Conservation (phyloP, 2,888 invertebrate species). For the Pseudococcus jackbeardsleyi region DNA sequence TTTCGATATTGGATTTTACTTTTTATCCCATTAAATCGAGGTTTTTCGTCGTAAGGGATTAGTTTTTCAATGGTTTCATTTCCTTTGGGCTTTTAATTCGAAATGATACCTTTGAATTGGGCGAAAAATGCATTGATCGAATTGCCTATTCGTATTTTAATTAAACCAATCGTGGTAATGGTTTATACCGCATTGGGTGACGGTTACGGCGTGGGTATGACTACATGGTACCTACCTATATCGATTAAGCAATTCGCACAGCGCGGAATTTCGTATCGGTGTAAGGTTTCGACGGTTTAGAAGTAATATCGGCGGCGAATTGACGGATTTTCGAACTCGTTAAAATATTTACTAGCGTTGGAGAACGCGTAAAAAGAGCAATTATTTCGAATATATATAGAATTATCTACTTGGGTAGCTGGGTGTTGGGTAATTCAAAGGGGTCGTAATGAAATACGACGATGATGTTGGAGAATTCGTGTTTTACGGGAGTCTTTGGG, state of each 20-base stretch:
- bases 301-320: background rate
- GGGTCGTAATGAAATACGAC: background rate
- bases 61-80: background rate
- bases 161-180: background rate
- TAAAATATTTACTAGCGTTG: background rate
- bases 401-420: background rate
- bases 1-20: too few relatives aligned
- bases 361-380: background rate
- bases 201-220: background rate
- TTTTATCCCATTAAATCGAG: too few relatives aligned
- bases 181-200: background rate
- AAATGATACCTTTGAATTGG: background rate
- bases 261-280: background rate
- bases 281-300: background rate
- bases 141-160: constrained; percentile 5
- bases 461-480: background rate
- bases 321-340: constrained; percentile 31
- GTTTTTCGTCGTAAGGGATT: too few relatives aligned
- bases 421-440: background rate
- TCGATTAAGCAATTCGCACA: constrained; percentile 6
- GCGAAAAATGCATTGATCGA: background rate
- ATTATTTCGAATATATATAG: constrained; percentile 17
- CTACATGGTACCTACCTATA: background rate
- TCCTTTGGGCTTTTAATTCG: background rate
- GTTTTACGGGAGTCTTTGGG: background rate